Base-by-base conservation (phyloP, 2,888 invertebrate species). In the Cheilosia vulpina region DNA sequence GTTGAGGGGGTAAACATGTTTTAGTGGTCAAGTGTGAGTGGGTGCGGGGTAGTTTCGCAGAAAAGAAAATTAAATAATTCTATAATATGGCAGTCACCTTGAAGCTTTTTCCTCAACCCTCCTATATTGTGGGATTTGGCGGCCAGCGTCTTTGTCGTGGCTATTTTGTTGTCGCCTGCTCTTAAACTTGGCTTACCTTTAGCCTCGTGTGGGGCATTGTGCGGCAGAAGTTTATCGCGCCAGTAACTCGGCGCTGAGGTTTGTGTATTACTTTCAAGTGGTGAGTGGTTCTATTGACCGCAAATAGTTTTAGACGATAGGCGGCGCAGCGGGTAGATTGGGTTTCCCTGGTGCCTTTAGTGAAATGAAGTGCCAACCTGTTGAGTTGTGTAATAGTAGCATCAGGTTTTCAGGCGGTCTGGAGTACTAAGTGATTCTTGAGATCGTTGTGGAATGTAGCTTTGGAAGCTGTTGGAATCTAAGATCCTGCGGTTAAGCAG, bases 171-270 rank as follows among this genome's bases (percentile, higher is more conserved):
- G 24, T 21, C 34, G 34, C 45, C 55, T 34, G 69, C 55, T 63
- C 73, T 75, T 84, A 85, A 85, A 85, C 84, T 85, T 85, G 84
- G 69, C 71, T 66, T 76, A 79, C 83, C 68, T 83, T 73, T 78
- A 52, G 60, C 66, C 50, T n/a, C 21, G 43, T 15, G 17, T 34
- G 21, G 27, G 38, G 58, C 65, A 58, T 53, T 55, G 72, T 60
- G 63, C 38, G 62, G 66, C 38, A 63, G 60, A 55, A 81, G 72
- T 77, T 76, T 72, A 68, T 77, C 21, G 76, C 57, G 76, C 69
- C 53, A 63, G 62, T 81, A 66, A 57, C 76, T 71, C 60, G 65
- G 60, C 24, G 27, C 77, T 34, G 53, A 21, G 45, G 19, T 41
- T 58, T 63, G 50, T 62, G 50, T 73, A 62, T 71, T 55, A 65